Percentiles rank a stretch among this genome's conserved stretches.
phyloP scores from a whole-genome alignment of 2,888 invertebrate species.

The Holacanthella duospinosa region DNA sequence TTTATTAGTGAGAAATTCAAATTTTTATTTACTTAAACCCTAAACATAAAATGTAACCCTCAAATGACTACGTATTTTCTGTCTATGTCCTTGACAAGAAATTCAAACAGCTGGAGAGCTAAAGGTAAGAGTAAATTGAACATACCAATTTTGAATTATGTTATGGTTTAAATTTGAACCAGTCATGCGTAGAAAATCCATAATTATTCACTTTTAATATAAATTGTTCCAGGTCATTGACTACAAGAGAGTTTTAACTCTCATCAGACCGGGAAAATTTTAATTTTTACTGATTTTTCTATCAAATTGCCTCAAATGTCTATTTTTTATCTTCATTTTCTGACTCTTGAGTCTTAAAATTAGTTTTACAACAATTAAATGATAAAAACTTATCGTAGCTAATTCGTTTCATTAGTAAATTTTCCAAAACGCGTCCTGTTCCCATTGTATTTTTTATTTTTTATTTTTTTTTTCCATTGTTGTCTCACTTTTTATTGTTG shows the following conservation, averaged over 20 bases:
- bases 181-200: background rate
- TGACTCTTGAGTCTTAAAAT: too few relatives aligned
- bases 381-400: background rate
- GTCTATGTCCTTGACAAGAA: background rate
- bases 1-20: too few relatives aligned
- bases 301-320: background rate
- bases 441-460: background rate
- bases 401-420: constrained; percentile 2
- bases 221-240: background rate
- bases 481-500: background rate
- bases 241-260: background rate
- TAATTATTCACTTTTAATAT: background rate
- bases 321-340: background rate
- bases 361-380: too few relatives aligned
- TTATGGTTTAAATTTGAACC: too few relatives aligned
- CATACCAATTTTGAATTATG: background rate
- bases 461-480: background rate
- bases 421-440: too few relatives aligned
- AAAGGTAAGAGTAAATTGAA: background rate
- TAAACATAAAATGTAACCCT: too few relatives aligned
- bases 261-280: background rate
- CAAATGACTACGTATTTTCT: too few relatives aligned
- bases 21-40: too few relatives aligned
- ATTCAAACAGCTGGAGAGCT: background rate
- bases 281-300: background rate